phyloP scores from a whole-genome alignment of 2,888 invertebrate genomes.

The Trilocha varians region DNA sequence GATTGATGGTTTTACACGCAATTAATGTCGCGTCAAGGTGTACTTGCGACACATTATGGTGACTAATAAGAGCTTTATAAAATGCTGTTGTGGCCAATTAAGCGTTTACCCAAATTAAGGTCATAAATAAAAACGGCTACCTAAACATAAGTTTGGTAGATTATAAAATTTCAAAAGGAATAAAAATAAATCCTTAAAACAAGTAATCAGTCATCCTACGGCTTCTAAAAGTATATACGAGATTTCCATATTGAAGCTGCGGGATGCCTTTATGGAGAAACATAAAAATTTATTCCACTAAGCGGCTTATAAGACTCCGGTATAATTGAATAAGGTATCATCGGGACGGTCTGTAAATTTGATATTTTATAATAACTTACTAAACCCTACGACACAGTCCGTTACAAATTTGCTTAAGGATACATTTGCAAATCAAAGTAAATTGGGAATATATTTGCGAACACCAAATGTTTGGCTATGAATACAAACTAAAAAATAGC shows the following conservation, averaged over 20 bases:
- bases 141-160: background rate
- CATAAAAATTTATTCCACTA: constrained; percentile 22
- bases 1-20: constrained; percentile 15
- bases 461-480: background rate
- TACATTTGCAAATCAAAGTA: too few species aligned
- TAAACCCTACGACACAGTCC: background rate
- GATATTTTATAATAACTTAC: constrained; percentile 3
- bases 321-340: constrained; percentile 25
- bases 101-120: too few species aligned
- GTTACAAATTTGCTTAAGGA: too few species aligned
- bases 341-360: constrained; percentile 3
- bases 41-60: constrained; percentile 1
- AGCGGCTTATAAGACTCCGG: constrained; percentile 23
- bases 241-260: constrained; percentile 15
- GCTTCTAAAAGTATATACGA: background rate
- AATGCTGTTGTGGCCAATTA: too few species aligned
- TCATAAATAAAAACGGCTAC: background rate
- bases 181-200: constrained; percentile 7
- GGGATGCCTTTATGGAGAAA: constrained; percentile 24
- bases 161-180: background rate
- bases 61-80: too few species aligned
- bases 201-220: background rate
- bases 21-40: constrained; percentile 8
- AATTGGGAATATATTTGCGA: too few species aligned
- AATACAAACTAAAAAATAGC: background rate